Base-by-base conservation (phyloP, 2,797 vertebrate species). In the Sebastes miniatus region DNA sequence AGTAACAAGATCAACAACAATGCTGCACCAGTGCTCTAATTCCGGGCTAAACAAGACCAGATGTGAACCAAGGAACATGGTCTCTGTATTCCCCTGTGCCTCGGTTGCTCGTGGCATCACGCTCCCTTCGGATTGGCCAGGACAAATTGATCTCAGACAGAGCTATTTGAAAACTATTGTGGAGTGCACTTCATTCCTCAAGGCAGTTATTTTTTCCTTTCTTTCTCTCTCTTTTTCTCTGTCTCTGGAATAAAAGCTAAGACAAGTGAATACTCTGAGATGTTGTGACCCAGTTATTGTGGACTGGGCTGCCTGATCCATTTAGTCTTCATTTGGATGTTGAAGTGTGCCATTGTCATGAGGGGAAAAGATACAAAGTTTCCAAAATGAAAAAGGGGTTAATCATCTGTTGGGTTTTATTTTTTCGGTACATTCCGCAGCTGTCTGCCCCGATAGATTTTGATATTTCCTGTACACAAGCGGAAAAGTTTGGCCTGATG, bases 101-200 rank as follows among this genome's bases (percentile, higher is more conserved):
- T 58, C n/a, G 81, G 64, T 64, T 84, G 80, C 87, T 90, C 18
- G 57, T 89, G 79, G 85, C 89, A 82, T 88, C 77, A 58, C n/a
- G 62, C 68, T 80, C 80, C 80, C 68, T 66, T 83, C n/a, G 0
- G 68, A 86, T 79, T 76, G 90, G 76, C 62, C 81, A 2, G 43
- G 73, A 81, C 87, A 91, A 90, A 94, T 88, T 87, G 83, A 90
- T 91, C 80, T 90, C 83, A 87, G 81, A 73, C 80, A 68, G 73
- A 83, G 65, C 73, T 82, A 52, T 90, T 88, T 83, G 76, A 89
- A 80, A 86, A 83, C 68, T 34, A 77, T 76, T 65, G 69, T 69
- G 64, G 69, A 81, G 76, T 63, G 69, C 73, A 70, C 70, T 83
- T 54, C 8, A 7, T 89, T 80, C 75, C 83, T 79, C 13, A 2